A percentile compares a stretch with the other conserved stretches of the same genome.
These are phyloP conservation scores for Pogonognathellus flavescens DNA, from an alignment of 1,140 invertebrate species.

Conservation along the genomic window DNA sequence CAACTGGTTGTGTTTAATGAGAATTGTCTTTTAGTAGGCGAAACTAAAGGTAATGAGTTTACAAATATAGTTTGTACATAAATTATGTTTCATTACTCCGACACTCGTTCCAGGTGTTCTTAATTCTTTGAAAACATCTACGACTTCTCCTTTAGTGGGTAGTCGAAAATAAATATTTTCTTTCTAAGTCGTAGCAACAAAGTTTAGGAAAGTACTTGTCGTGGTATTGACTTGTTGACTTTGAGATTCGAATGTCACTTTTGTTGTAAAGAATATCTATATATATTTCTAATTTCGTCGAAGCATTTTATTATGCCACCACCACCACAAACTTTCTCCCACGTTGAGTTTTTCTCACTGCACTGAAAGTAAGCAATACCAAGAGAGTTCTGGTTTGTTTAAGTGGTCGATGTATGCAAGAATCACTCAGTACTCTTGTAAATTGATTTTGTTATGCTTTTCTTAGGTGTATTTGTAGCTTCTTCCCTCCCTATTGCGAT, in stretches of 20 bases:
- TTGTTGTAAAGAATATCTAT: neutral
- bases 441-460: slow-evolving; percentile 5
- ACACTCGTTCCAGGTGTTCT: neutral
- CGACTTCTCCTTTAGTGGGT: neutral
- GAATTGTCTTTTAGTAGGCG: no score
- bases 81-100: neutral
- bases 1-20: no score
- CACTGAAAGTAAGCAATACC: no score
- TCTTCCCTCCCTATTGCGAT: no score
- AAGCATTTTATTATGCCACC: no score
- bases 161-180: neutral
- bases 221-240: slow-evolving; percentile 27
- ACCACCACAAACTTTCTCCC: no score
- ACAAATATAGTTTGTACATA: slow-evolving; percentile 16
- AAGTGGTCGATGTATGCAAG: neutral
- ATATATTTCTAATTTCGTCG: neutral
- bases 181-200: neutral
- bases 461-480: neutral
- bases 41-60: neutral
- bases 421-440: slow-evolving; percentile 15
- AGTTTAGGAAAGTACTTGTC: neutral
- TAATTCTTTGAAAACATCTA: neutral
- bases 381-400: neutral
- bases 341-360: no score
- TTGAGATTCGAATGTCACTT: slow-evolving; percentile 11